phyloP scores from a whole-genome alignment of 2,113 vertebrate genomes.

The Nannospalax galili region DNA sequence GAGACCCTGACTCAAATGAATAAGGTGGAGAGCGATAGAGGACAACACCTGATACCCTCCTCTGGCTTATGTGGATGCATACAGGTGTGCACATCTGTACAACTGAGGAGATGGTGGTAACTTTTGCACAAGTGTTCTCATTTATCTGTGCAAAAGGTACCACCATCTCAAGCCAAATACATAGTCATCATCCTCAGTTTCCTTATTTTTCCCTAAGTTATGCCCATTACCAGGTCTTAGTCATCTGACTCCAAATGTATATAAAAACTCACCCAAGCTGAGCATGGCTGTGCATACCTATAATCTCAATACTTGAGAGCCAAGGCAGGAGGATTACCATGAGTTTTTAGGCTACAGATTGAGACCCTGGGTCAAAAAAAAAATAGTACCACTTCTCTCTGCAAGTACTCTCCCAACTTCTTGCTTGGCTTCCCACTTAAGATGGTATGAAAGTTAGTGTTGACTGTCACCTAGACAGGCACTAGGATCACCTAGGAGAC shows the following conservation, averaged over 20 bases:
- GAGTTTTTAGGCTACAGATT: background rate
- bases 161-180: background rate
- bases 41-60: too few relatives aligned
- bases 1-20: too few relatives aligned
- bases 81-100: background rate
- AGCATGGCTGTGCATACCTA: too few relatives aligned
- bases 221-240: background rate
- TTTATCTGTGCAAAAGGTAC: background rate
- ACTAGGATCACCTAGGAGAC: too few relatives aligned
- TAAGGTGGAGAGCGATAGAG: too few relatives aligned
- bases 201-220: constrained; percentile 19
- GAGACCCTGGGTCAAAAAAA: background rate
- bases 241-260: background rate
- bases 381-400: background rate
- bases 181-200: background rate
- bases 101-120: too few relatives aligned
- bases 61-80: too few relatives aligned
- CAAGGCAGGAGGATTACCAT: background rate
- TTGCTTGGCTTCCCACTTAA: background rate
- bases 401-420: background rate
- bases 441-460: background rate
- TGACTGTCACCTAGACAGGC: background rate
- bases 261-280: background rate
- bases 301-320: background rate
- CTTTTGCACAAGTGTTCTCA: background rate